Evolutionary conservation across 2,888 invertebrate genomes (phyloP), one percentile per base, ranked within the genome.

Genomic region (Drosophila algonquin): DNA sequence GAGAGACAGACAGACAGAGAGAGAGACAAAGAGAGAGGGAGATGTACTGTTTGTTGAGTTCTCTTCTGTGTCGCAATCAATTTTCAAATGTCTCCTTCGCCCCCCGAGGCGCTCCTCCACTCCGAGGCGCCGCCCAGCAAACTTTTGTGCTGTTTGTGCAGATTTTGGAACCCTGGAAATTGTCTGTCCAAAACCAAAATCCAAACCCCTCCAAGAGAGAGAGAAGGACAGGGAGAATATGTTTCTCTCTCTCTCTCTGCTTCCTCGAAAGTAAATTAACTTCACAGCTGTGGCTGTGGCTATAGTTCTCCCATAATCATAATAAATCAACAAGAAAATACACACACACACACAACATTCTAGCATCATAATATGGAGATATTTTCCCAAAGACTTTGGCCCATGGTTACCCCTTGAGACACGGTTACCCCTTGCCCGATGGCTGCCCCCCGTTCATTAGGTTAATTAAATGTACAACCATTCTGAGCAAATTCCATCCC

Each of bases 381-480:
- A 10, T 3, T 44, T 45, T 32, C 54, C 54, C 1, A 50, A 27
- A 35, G 50, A 30, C 30, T 55, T 51, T 70, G 60, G 63, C 61
- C 61, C 63, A 67, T 73, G 65, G 51, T 45, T 52, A 62, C 55
- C 57, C 12, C 32, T 53, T 54, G 7, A 27, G 27, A n/a, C n/a
- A n/a, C n/a, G n/a, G n/a, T n/a, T n/a, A n/a, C 18, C 18, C 18
- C 18, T 18, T 18, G 18, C 18, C 18, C 18, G 1, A 1, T 67
- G 54, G 1, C 21, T 21, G 21, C 21, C 21, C 40, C 56, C 63
- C 56, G 76, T 75, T 80, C 83, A 83, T 83, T 81, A 81, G 86
- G 74, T 83, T 86, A 83, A 83, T 86, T 86, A 83, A 86, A 83
- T 79, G 81, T 77, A 83, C 83, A 86, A 83, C 55, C 12, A 64